Evolutionary conservation across 2,888 invertebrate genomes (phyloP).

Genomic region (Chouioia cunea): DNA sequence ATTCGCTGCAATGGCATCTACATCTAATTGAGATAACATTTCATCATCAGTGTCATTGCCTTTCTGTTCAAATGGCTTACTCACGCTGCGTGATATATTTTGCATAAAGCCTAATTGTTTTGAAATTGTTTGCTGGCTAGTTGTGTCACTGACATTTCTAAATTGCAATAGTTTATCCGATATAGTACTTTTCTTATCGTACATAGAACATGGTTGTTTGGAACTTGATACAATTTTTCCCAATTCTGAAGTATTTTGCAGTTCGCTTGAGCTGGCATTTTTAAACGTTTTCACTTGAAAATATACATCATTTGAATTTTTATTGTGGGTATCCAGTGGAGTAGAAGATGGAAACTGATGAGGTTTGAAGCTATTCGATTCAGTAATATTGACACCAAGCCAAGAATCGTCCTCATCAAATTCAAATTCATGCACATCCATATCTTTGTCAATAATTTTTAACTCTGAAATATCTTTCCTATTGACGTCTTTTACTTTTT

Average conservation of each 20-base stretch:
- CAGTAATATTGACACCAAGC: conserved; percentile 8
- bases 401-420: conserved; percentile 25
- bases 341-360: conserved; percentile 27
- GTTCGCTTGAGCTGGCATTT: background rate
- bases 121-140: no score
- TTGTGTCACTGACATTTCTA: no score
- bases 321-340: conserved; percentile 5
- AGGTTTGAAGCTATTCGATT: conserved; percentile 9
- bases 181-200: background rate
- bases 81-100: background rate
- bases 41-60: conserved; percentile 55
- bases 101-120: no score
- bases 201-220: no score
- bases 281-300: background rate
- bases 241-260: background rate
- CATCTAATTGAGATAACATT: conserved; percentile 60
- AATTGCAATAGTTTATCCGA: no score
- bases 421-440: conserved; percentile 13
- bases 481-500: background rate
- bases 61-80: conserved; percentile 16
- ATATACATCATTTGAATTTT: background rate
- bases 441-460: background rate
- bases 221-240: no score
- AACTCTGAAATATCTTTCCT: background rate
- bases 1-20: conserved; percentile 53